Percentiles rank a stretch among this genome's conserved stretches.
Conservation (phyloP, 2,113 vertebrate genomes). For the Hyla sarda region DNA sequence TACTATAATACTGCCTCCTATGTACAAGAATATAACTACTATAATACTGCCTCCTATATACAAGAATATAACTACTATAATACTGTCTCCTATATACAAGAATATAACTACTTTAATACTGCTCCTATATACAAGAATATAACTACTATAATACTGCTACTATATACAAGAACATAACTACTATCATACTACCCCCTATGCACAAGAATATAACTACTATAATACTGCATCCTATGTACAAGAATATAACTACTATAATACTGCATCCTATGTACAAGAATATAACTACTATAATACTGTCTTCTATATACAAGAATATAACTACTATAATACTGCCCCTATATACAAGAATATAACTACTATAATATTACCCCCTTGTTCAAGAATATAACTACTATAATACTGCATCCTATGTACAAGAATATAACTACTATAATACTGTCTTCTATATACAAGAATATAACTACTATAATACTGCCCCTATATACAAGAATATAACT, state of each 20-base stretch:
- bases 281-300: slow-evolving; percentile 8
- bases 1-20: background rate
- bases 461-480: too few species aligned
- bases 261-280: background rate
- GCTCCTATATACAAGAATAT: background rate
- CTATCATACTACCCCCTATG: background rate
- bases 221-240: slow-evolving; percentile 1
- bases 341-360: background rate
- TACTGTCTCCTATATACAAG: background rate
- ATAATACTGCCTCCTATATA: too few species aligned
- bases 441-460: too few species aligned
- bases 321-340: background rate
- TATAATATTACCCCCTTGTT: background rate
- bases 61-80: too few species aligned
- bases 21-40: too few species aligned
- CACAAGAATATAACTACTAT: slow-evolving; percentile 2
- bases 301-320: background rate
- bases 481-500: too few species aligned
- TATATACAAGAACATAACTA: slow-evolving; percentile 9
- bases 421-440: background rate
- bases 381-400: background rate
- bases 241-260: slow-evolving; percentile 3
- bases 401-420: background rate
- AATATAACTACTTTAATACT: slow-evolving; percentile 6
- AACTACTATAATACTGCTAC: background rate